phyloP scores from a whole-genome alignment of 2,797 vertebrate species.

The Enteromius viviparus region DNA sequence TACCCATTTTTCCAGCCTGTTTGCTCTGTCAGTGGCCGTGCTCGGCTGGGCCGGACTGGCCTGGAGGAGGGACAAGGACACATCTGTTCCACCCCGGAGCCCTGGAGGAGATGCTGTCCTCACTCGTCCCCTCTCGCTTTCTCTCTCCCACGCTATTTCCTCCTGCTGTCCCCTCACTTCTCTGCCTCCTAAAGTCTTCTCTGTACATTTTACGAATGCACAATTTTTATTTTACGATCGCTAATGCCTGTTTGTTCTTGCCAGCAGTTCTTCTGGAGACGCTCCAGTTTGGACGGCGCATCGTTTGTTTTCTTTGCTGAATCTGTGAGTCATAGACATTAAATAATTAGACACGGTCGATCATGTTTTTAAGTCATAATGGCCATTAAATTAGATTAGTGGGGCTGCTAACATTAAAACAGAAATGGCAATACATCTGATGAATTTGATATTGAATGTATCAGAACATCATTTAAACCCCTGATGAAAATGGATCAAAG shows the following conservation, averaged over 20 bases:
- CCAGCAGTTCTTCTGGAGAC: conserved; percentile 28
- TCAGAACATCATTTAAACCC: conserved; percentile 50
- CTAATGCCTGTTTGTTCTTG: conserved; percentile 39
- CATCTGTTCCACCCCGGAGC: conserved; percentile 64
- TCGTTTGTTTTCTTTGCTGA: conserved; percentile 35
- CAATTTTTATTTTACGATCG: conserved; percentile 25
- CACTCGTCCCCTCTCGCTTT: conserved; percentile 9
- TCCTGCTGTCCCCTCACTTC: conserved; percentile 24
- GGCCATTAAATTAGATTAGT: conserved; percentile 48
- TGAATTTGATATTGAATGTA: conserved; percentile 50
- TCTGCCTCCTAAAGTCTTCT: background rate
- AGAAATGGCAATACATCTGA: conserved; percentile 48
- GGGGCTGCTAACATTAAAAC: conserved; percentile 42
- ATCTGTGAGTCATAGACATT: conserved; percentile 43
- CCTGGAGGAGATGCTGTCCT: conserved; percentile 56
- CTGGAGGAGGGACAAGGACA: conserved; percentile 62
- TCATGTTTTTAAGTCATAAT: conserved; percentile 50
- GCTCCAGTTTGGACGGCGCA: conserved; percentile 31
- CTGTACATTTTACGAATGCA: background rate
- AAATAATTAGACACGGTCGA: conserved; percentile 47
- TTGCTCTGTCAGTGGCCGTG: conserved; percentile 67
- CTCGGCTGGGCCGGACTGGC: conserved; percentile 62
- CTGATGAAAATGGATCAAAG: conserved; percentile 48
- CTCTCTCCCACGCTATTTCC: conserved; percentile 25
- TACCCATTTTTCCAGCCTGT: conserved; percentile 67